Conservation (phyloP, 2,113 vertebrate genomes). For the Anolis sagrei region DNA sequence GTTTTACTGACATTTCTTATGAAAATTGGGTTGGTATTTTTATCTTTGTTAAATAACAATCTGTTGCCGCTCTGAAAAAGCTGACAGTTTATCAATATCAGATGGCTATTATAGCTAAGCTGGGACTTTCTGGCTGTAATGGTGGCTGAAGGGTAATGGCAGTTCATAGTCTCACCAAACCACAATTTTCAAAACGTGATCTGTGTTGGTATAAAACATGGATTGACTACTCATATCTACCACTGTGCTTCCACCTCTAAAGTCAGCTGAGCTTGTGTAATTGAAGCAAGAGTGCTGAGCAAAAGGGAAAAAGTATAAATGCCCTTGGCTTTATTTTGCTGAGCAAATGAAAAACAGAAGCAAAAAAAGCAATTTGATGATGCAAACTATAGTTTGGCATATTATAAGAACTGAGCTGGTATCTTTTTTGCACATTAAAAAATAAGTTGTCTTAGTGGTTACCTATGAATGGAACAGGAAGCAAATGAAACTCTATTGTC, state of each 20-base stretch:
- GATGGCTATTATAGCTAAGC: slow-evolving; percentile 48
- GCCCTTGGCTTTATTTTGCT: neutral
- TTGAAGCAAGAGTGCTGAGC: neutral
- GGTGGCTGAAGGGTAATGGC: slow-evolving; percentile 27
- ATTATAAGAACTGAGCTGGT: neutral
- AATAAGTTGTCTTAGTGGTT: neutral
- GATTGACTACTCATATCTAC: neutral
- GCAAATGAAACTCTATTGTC: neutral
- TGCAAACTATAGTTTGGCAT: neutral
- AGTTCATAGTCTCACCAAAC: neutral
- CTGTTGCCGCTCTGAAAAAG: slow-evolving; percentile 62
- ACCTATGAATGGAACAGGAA: neutral
- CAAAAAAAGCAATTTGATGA: neutral
- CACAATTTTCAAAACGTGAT: neutral
- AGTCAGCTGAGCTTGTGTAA: neutral
- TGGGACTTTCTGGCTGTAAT: slow-evolving; percentile 31
- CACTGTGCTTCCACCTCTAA: neutral
- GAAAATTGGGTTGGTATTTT: slow-evolving; percentile 71
- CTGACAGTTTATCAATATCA: slow-evolving; percentile 72
- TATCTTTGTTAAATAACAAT: slow-evolving; percentile 68
- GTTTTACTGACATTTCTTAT: slow-evolving; percentile 72
- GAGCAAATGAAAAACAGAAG: neutral
- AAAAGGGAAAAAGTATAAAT: neutral
- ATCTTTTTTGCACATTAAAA: neutral
- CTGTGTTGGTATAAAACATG: neutral